Percentiles rank a stretch among this genome's conserved stretches.
These are phyloP conservation scores for Stenolophus ochropezus DNA, from an alignment of 2,888 invertebrate genomes.

Conservation along the genomic window DNA sequence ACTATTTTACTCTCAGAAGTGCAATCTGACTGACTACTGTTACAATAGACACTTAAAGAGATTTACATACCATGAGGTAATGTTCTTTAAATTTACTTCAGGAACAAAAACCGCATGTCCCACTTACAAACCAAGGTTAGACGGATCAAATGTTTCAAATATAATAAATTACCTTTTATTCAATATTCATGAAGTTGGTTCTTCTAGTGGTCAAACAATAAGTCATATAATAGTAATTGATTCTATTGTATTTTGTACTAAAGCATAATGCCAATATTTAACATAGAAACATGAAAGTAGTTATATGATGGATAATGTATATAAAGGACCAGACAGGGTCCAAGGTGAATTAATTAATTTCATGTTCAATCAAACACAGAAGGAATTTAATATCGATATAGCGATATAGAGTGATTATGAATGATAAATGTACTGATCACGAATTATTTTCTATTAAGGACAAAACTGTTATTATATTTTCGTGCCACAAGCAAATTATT, in stretches of 20 bases:
- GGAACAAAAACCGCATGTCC: constrained; percentile 12
- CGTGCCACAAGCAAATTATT: too few species aligned
- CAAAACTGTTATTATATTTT: too few species aligned
- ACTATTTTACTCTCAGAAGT: background rate
- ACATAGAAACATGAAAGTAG: too few species aligned
- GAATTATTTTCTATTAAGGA: too few species aligned
- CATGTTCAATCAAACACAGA: too few species aligned
- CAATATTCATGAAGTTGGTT: background rate
- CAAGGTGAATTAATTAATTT: too few species aligned
- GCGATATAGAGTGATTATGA: too few species aligned
- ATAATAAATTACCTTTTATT: background rate
- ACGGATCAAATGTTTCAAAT: background rate
- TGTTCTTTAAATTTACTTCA: background rate
- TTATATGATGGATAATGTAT: too few species aligned
- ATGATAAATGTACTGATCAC: too few species aligned
- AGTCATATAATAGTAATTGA: background rate
- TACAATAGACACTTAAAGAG: background rate
- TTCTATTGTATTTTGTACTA: background rate
- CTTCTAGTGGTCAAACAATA: background rate
- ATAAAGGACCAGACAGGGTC: too few species aligned
- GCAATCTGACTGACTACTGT: background rate
- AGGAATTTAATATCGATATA: too few species aligned
- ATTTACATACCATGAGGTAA: constrained; percentile 8
- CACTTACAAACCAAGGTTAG: background rate
- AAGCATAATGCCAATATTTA: too few species aligned